These are phyloP conservation scores for Enteromius argenteus DNA, from an alignment of 2,797 vertebrate species.

Conservation along the genomic window DNA sequence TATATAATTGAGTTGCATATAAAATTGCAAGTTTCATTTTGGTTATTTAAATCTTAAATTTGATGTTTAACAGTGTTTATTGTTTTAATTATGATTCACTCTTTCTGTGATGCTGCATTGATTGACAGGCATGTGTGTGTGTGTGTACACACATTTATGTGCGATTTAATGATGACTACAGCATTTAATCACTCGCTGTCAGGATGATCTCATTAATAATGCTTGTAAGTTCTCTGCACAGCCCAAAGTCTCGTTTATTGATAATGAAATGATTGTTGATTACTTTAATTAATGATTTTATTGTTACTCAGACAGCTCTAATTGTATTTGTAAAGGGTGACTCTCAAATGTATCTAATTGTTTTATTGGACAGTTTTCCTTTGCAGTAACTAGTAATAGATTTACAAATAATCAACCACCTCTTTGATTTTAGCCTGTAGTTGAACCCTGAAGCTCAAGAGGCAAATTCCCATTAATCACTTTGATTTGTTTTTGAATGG, in stretches of 20 bases:
- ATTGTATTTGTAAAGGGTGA: not conserved
- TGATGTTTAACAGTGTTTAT: not conserved
- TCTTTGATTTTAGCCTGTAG: not conserved
- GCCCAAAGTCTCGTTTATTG: not conserved
- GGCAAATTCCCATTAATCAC: conserved; percentile 2
- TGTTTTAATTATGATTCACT: not conserved
- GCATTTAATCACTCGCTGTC: not conserved
- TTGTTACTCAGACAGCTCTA: not conserved
- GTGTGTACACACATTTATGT: not conserved
- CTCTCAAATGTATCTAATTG: not conserved
- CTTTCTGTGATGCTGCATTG: not conserved
- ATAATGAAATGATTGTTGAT: not conserved
- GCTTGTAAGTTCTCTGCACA: not conserved
- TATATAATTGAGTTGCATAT: not conserved
- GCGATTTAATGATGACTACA: not conserved
- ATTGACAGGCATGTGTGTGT: not conserved
- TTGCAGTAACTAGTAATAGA: not conserved
- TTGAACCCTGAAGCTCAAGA: not conserved
- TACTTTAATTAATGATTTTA: not conserved
- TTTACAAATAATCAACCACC: not conserved
- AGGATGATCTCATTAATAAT: not conserved
- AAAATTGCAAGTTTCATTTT: not conserved
- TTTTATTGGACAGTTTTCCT: not conserved
- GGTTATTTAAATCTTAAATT: not conserved
- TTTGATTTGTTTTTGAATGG: conserved; percentile 34